Base-by-base conservation (phyloP, 2,797 vertebrate species). In the Crocidura indochinensis region DNA sequence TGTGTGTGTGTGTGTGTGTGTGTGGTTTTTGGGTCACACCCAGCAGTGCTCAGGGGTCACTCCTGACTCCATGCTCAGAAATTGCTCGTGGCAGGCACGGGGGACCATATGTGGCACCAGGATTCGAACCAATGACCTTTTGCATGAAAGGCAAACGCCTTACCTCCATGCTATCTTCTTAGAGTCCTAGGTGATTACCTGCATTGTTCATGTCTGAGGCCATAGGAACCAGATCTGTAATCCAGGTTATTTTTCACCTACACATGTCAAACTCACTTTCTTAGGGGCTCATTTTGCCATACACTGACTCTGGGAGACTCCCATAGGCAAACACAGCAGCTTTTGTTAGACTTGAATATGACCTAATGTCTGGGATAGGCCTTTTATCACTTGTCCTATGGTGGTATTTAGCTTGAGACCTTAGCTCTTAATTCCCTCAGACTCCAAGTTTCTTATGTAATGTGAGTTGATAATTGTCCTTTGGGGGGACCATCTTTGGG, bases 351-450 rank as follows among this genome's bases (percentile, higher is more conserved):
- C 15, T 15, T 60, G 22, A 20, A 20, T 60, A 8, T 31, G n/a
- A 22, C 69, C 9, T 78, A 11, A 49, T 24, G 1, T 22, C 29
- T 29, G 0, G 0, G 56, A 12, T 6, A n/a, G 29, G 46, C 5
- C 17, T 5, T 72, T 88, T 27, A 75, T 69, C 0, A 1, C 1
- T 20, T 65, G 1, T 0, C 1, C 1, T 53, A 1, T 1, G 4
- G 44, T 4, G 11, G 22, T 19, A 17, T 19, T 26, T 71, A 8
- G 19, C 11, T 9, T 46, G 24, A 64, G 19, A 15, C 17, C 17
- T 53, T 44, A 20, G 19, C 44, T 22, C 3, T 67, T 8, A 53
- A 7, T 0, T 60, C 56, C 3, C 0, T 68, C 24, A 14, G 26
- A 75, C 14, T 10, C 73, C 14, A 72, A 3, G 8, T 60, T 29